Conservation (phyloP, 2,113 vertebrate species). For the Nerophis ophidion region DNA sequence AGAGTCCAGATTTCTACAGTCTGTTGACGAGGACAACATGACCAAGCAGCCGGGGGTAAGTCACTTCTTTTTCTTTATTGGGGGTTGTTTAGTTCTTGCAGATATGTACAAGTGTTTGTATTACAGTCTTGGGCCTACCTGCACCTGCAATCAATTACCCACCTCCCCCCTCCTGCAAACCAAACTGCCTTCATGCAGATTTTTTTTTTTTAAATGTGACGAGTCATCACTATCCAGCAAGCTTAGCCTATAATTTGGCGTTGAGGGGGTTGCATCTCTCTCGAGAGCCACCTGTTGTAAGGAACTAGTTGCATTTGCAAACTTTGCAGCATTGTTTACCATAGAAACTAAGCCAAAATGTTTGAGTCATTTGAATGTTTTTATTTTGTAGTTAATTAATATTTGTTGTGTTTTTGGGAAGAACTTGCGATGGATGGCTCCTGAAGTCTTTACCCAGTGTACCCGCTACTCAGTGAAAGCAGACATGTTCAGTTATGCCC, state of each 20-base stretch:
- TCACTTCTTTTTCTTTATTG: conserved; percentile 22
- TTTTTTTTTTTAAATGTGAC: conserved; percentile 36
- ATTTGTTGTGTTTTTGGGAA: conserved; percentile 41
- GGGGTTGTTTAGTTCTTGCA: conserved; percentile 2
- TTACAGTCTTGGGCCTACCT: conserved; percentile 1
- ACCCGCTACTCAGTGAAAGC: conserved; percentile 92
- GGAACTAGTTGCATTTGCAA: conserved; percentile 41
- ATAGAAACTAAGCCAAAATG: conserved; percentile 33
- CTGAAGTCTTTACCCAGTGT: conserved; percentile 91
- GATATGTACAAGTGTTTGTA: not conserved
- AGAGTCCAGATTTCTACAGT: conserved; percentile 93
- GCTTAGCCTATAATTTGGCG: conserved; percentile 53
- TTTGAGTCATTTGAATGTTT: not conserved
- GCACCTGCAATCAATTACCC: conserved; percentile 48
- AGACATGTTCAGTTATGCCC: conserved; percentile 89
- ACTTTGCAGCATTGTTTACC: conserved; percentile 30
- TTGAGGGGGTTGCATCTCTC: conserved; percentile 53
- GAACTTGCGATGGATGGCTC: conserved; percentile 97
- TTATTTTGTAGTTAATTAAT: not conserved
- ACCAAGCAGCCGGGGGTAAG: conserved; percentile 96
- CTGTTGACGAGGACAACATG: conserved; percentile 92
- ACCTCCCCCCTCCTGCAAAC: conserved; percentile 4
- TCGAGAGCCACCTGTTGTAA: conserved; percentile 46
- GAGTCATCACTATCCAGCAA: conserved; percentile 37
- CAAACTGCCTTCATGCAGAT: conserved; percentile 51